Evolutionary conservation across 1,140 invertebrate genomes (phyloP), one percentile per base, ranked within the genome.

Genomic region (Drosophila nannoptera): DNA sequence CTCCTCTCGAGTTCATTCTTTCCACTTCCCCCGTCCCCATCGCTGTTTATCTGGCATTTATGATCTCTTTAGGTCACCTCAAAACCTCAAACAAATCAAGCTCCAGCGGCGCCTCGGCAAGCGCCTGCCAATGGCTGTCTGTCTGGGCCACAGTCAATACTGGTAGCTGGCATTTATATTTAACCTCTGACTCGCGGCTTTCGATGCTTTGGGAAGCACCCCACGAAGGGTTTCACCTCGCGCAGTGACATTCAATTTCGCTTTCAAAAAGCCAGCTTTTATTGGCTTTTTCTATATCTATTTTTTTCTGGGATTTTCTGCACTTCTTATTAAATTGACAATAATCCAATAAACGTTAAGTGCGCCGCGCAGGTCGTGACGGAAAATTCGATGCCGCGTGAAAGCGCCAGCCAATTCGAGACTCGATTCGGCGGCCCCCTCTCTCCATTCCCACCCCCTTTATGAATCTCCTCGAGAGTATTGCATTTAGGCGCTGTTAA

Each of bases 331-430:
- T 74, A 86, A 86, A 86, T 86, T 81, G 81, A 77, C 81, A 86
- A 86, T 86, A 86, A 86, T 86, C 81, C 81, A 86, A 86, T 86
- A 86, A 86, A 81, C 74, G 74, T 77, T 86, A 69, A 84, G 72
- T 70, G 74, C 61, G 78, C 70, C 58, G 55, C 22, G 22, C 22
- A 63, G 54, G 75, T 86, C 81, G 81, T 86, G 81, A 86, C 81
- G 86, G 86, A 86, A 86, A 86, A 80, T 76, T 68, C 53, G 60
- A 56, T 61, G 58, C 59, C 46, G 61, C 73, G 84, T 75, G 81
- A 84, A 86, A 84, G 80, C 80, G 77, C 81, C 73, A 46, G 12
- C 54, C 32, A 45, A 35, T 4, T 52, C 32, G 7, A 56, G 14
- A 22, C 22, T 22, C 22, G 22, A 22, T 31, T 56, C 54, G 33